phyloP scores from a whole-genome alignment of 2,797 vertebrate genomes.

The Cynopterus sphinx region DNA sequence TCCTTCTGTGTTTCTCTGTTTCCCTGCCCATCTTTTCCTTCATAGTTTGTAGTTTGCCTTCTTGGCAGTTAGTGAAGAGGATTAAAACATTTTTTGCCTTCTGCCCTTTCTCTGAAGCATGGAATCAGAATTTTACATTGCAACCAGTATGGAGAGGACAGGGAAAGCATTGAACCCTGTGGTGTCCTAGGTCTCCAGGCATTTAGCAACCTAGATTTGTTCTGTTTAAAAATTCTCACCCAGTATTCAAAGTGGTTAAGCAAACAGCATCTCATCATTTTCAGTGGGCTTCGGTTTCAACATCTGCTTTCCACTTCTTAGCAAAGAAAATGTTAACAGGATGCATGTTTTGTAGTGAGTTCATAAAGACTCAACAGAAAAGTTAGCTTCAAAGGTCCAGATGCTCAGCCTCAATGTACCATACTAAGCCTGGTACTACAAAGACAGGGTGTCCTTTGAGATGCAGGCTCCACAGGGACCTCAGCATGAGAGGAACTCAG shows the following conservation, averaged over 20 bases:
- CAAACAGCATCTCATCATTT: neutral
- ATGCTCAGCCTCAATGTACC: too few species aligned
- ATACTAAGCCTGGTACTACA: neutral
- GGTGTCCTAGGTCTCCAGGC: neutral
- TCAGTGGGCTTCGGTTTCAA: neutral
- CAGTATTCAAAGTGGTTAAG: neutral
- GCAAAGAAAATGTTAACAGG: neutral
- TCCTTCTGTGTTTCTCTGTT: neutral
- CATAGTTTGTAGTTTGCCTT: neutral
- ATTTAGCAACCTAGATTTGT: neutral
- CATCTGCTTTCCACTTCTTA: neutral
- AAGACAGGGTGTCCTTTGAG: neutral
- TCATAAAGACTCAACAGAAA: neutral
- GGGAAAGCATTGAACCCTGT: neutral
- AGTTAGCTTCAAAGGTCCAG: neutral
- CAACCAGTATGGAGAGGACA: neutral
- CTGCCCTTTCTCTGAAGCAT: neutral
- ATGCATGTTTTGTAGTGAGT: neutral
- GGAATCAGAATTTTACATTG: neutral
- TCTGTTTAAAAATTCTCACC: constrained; percentile 25
- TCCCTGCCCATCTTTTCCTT: neutral
- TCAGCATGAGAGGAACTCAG: neutral
- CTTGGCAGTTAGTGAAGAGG: neutral
- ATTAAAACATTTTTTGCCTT: neutral
- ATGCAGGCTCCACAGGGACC: neutral